phyloP scores from a whole-genome alignment of 2,797 vertebrate genomes.

The Antennarius maculatus region DNA sequence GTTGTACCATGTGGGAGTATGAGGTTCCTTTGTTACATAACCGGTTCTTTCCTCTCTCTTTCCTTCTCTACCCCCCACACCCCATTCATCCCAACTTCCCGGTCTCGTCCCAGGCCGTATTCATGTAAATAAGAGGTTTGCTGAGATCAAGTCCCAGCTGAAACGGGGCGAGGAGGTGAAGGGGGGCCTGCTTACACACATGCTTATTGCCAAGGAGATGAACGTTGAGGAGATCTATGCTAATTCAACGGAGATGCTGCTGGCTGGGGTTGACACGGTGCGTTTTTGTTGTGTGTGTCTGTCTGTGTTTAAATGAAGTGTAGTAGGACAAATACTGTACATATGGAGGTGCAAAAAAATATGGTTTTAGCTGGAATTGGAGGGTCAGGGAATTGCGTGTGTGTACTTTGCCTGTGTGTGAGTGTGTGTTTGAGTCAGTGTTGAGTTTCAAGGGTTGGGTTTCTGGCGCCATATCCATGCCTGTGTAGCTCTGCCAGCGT shows the following conservation, averaged over 20 bases:
- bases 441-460: constrained; percentile 66
- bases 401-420: constrained; percentile 11
- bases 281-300: constrained; percentile 55
- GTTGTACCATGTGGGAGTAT: constrained; percentile 34
- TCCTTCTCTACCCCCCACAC: constrained; percentile 1
- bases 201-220: constrained; percentile 88
- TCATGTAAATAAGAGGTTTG: constrained; percentile 87
- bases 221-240: constrained; percentile 92
- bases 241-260: constrained; percentile 93
- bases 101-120: constrained; percentile 83
- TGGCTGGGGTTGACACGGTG: constrained; percentile 93
- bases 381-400: constrained; percentile 31
- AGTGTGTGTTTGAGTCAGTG: constrained; percentile 36
- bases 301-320: constrained; percentile 30
- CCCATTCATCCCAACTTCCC: constrained; percentile 32
- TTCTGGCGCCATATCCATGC: constrained; percentile 61
- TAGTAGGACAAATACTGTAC: constrained; percentile 16
- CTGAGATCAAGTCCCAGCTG: constrained; percentile 82
- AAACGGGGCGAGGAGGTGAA: constrained; percentile 82
- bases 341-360: constrained; percentile 1
- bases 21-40: constrained; percentile 57
- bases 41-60: constrained; percentile 21
- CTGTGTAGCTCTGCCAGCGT: constrained; percentile 69
- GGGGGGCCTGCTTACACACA: constrained; percentile 89
- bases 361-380: constrained; percentile 22